Evolutionary conservation across 30 jellyfish, hydroid and myxozoan genomes (phyloP).

Genomic region (Pseudorhiza aurosa): DNA sequence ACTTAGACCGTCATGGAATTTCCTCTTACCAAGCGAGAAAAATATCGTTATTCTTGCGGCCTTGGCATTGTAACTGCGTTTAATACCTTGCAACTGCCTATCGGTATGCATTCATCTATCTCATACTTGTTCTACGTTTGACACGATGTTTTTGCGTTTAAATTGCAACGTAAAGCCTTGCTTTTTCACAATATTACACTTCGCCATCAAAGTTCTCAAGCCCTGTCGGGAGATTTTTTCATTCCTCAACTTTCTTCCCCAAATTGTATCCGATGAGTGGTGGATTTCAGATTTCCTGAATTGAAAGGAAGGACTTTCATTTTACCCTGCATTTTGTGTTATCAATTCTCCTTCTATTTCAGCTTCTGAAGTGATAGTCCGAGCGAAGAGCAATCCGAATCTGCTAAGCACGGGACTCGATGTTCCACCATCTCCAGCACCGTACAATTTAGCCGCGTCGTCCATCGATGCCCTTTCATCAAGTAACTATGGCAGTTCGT

Average conservation of each 20-base stretch:
- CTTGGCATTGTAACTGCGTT: neutral
- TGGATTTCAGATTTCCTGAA: no score
- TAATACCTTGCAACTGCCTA: neutral
- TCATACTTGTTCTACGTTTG: no score
- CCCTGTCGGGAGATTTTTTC: no score
- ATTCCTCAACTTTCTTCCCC: no score
- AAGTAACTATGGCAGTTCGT: constrained; percentile 49
- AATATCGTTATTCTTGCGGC: neutral
- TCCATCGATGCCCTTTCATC: constrained; percentile 50
- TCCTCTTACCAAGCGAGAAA: neutral
- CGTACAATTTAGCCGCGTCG: constrained; percentile 42
- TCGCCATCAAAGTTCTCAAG: no score
- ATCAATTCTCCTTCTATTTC: neutral
- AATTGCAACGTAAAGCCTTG: no score
- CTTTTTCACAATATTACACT: no score
- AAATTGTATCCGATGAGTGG: no score
- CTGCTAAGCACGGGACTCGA: constrained; percentile 25
- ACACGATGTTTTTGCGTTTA: no score
- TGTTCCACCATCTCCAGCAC: constrained; percentile 33
- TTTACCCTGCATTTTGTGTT: no score
- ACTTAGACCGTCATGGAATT: neutral
- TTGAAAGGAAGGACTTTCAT: no score
- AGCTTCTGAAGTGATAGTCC: constrained; percentile 65
- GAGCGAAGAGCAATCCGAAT: constrained; percentile 48
- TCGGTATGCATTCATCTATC: no score